Conservation (phyloP, 2,797 vertebrate genomes). For the Myoxocephalus aenaeus region DNA sequence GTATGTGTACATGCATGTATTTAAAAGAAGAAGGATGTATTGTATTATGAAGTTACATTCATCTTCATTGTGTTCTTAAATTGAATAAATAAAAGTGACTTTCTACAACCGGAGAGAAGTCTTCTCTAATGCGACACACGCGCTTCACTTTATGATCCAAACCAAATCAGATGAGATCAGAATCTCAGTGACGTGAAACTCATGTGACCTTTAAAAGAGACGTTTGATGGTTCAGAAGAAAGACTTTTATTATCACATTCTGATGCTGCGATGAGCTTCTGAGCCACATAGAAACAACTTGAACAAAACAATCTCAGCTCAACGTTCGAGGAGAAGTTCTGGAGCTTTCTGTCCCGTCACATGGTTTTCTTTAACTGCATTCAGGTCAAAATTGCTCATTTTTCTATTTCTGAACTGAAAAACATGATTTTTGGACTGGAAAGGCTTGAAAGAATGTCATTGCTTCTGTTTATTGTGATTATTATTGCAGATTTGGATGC, state of each 20-base stretch:
- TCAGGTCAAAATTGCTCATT: too few species aligned
- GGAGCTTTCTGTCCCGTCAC: background rate
- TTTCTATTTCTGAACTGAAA: too few species aligned
- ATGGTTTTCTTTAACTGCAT: background rate
- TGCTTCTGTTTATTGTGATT: too few species aligned
- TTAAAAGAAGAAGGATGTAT: too few species aligned
- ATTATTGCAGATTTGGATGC: too few species aligned
- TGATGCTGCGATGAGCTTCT: background rate
- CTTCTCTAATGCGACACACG: constrained; percentile 37
- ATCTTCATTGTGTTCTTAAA: too few species aligned
- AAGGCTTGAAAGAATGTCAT: too few species aligned
- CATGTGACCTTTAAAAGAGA: constrained; percentile 6
- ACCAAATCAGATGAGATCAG: constrained; percentile 22
- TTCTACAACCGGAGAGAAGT: constrained; percentile 24
- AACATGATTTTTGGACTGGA: too few species aligned
- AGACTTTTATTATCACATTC: background rate
- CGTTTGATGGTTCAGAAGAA: background rate
- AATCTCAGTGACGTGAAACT: constrained; percentile 4
- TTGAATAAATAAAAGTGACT: background rate
- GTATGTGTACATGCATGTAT: background rate
- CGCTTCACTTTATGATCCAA: constrained; percentile 32
- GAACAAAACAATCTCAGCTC: background rate
- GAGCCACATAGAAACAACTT: background rate
- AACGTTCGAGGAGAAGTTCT: background rate
- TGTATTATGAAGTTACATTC: background rate